These are phyloP conservation scores for Nothobranchius furzeri DNA, from an alignment of 2,113 vertebrate species.

Conservation along the genomic window DNA sequence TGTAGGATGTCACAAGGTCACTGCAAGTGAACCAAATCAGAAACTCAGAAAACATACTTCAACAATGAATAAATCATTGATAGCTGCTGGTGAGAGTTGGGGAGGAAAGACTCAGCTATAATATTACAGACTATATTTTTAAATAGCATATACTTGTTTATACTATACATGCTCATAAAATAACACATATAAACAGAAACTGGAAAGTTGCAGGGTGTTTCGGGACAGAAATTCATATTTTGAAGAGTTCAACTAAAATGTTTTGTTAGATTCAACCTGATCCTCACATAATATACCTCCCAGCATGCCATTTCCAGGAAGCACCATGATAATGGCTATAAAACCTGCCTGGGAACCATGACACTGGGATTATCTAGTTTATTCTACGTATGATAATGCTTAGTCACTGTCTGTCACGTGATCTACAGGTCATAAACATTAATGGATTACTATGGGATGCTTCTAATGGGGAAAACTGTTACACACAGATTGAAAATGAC, in stretches of 20 bases:
- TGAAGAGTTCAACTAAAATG: not conserved
- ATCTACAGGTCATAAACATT: not conserved
- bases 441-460: constrained; percentile 23
- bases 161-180: not conserved
- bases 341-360: no score
- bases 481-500: not conserved
- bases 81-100: not conserved
- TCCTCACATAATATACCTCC: constrained; percentile 12
- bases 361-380: not conserved
- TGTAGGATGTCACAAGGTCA: constrained; percentile 32
- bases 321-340: no score
- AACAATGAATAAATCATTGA: constrained; percentile 21
- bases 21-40: constrained; percentile 28
- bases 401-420: not conserved
- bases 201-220: not conserved
- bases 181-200: not conserved
- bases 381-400: not conserved
- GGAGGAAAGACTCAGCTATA: not conserved
- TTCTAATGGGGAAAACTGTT: not conserved
- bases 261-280: constrained; percentile 7
- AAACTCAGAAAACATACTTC: constrained; percentile 3
- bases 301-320: not conserved
- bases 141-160: not conserved
- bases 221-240: no score
- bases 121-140: no score